These are phyloP conservation scores for Amphiprion ocellaris DNA, from an alignment of 2,113 vertebrate genomes.

Conservation along the genomic window DNA sequence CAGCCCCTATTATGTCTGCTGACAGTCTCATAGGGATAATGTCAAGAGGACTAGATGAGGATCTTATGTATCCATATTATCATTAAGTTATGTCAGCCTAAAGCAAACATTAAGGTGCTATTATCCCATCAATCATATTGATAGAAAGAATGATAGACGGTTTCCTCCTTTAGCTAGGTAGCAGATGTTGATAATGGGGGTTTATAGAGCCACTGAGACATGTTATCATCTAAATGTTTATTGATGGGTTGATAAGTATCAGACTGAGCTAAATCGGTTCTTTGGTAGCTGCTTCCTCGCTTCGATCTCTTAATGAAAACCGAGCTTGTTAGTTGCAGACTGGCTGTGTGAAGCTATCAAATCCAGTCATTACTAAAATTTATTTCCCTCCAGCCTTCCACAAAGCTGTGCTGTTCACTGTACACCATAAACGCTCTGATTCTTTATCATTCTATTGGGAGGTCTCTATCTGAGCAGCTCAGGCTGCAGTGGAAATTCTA, in stretches of 20 bases:
- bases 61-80: background rate
- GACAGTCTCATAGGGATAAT: background rate
- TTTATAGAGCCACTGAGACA: background rate
- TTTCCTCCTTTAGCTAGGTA: no score
- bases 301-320: constrained; percentile 1
- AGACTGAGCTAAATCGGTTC: background rate
- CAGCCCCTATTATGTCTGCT: background rate
- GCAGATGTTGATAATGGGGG: background rate
- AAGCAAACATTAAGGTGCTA: background rate
- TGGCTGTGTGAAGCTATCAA: background rate
- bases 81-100: background rate
- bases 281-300: background rate
- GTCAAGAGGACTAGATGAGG: background rate
- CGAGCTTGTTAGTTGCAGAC: background rate
- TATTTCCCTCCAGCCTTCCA: background rate
- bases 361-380: background rate
- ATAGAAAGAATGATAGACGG: background rate
- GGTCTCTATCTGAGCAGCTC: background rate
- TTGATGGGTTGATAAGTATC: background rate
- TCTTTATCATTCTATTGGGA: background rate
- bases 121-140: background rate
- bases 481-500: background rate
- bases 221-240: background rate
- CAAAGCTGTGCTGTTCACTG: background rate
- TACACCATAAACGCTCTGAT: background rate